Evolutionary conservation across 2,797 vertebrate genomes (phyloP).

Genomic region (Chloroceryle amazona): DNA sequence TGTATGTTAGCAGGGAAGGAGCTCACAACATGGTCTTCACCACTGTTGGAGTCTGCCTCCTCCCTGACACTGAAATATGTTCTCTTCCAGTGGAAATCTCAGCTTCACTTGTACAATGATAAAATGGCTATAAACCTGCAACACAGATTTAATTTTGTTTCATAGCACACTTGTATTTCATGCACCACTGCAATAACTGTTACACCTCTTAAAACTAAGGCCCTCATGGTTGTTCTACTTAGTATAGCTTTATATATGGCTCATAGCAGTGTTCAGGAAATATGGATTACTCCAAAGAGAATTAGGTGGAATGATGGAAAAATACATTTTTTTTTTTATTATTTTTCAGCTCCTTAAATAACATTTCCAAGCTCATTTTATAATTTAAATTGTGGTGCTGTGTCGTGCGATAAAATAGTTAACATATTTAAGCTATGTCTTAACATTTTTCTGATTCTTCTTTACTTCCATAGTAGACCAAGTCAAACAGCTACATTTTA

Average conservation of each 20-base stretch:
- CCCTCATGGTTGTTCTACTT: constrained; percentile 67
- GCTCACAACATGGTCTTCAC: constrained; percentile 27
- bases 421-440: constrained; percentile 82
- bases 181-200: constrained; percentile 73
- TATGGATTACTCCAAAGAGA: constrained; percentile 77
- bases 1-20: constrained; percentile 32
- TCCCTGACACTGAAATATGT: constrained; percentile 43
- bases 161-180: constrained; percentile 63
- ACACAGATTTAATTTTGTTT: constrained; percentile 69
- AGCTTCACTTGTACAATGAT: constrained; percentile 64
- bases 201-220: constrained; percentile 75
- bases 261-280: constrained; percentile 85
- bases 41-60: constrained; percentile 50
- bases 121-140: constrained; percentile 74
- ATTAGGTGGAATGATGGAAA: constrained; percentile 81
- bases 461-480: constrained; percentile 81
- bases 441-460: constrained; percentile 80
- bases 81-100: constrained; percentile 76
- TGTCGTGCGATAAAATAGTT: constrained; percentile 80
- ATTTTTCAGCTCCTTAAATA: constrained; percentile 83
- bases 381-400: constrained; percentile 83
- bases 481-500: constrained; percentile 84
- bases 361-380: constrained; percentile 81
- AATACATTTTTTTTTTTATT: constrained; percentile 39
- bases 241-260: constrained; percentile 78